Base-by-base conservation (phyloP, 2,888 invertebrate species). In the Tortrix viridana region DNA sequence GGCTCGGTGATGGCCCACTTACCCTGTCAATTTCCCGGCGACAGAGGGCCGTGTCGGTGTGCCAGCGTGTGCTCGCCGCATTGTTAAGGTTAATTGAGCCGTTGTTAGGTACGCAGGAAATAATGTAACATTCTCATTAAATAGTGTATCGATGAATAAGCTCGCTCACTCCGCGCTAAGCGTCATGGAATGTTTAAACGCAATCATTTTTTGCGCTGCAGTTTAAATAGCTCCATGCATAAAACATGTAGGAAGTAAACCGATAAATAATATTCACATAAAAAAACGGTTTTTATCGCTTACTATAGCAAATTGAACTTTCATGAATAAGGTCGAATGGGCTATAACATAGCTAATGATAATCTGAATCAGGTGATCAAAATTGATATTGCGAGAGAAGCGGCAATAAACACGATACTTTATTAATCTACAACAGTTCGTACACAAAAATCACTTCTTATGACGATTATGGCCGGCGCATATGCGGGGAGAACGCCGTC, bases 371-470 rank as follows among this genome's bases (percentile, higher is more conserved):
- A 69, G 70, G 68, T 73, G 71, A 72, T 72, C 73, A 68, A 71
- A 72, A 70, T 69, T 67, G 71, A 73, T 69, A 71, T 68, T 62
- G 68, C 62, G 67, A 68, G 68, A 68, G 64, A 61, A 44, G 57
- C 23, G 71, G 66, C 67, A 69, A 83, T 86, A 86, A 86, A 85
- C 72, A 72, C 67, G 69, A 74, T 65, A 69, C 67, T 82, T 82
- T 82, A 84, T 82, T 72, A 73, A 76, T 72, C 77, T 73, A 72
- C 79, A 73, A 71, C 74, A 76, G 70, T 79, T 76, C 72, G 74
- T 71, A 79, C 74, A 84, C 84, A 84, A 86, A 86, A 86, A 82
- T 82, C 76, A 77, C 74, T 80, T 83, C 73, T 82, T 82, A 81
- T 75, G 78, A 77, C 76, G 74, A 79, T 78, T 72, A 77, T 69